These are phyloP conservation scores for Gymnobelideus leadbeateri DNA, from an alignment of 2,113 vertebrate species.

Conservation along the genomic window DNA sequence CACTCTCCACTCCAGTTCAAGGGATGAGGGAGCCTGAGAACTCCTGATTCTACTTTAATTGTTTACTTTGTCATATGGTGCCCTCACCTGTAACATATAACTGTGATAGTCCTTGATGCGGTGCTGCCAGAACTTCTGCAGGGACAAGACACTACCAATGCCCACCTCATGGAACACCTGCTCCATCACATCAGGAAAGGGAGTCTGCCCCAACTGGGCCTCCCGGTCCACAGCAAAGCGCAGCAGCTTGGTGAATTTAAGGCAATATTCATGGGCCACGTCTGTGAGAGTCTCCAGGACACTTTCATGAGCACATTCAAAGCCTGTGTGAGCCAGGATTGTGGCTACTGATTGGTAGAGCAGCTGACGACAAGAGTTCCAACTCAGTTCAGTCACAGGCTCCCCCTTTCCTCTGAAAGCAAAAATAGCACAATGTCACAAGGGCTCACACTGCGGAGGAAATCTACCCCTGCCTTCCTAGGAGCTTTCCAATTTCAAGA, in stretches of 20 bases:
- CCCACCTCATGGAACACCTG: constrained; percentile 98
- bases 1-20: neutral
- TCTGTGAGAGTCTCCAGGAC: constrained; percentile 97
- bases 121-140: constrained; percentile 98
- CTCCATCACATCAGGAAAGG: constrained; percentile 96
- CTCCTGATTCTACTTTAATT: neutral
- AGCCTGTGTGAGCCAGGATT: constrained; percentile 95
- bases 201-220: constrained; percentile 91
- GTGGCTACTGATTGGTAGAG: constrained; percentile 98
- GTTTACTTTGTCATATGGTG: neutral
- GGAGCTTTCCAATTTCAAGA: neutral
- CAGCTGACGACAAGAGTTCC: constrained; percentile 95
- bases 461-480: constrained; percentile 15
- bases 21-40: neutral
- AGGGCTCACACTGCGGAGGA: neutral
- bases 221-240: constrained; percentile 95
- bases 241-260: constrained; percentile 93
- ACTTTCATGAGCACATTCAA: constrained; percentile 95
- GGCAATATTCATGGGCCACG: constrained; percentile 94
- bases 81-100: constrained; percentile 96
- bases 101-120: constrained; percentile 98
- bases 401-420: constrained; percentile 93
- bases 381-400: constrained; percentile 96
- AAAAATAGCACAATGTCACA: constrained; percentile 7
- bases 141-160: constrained; percentile 94